These are phyloP conservation scores for Idris sp. DNA, from an alignment of 1,140 invertebrate genomes.

Conservation along the genomic window DNA sequence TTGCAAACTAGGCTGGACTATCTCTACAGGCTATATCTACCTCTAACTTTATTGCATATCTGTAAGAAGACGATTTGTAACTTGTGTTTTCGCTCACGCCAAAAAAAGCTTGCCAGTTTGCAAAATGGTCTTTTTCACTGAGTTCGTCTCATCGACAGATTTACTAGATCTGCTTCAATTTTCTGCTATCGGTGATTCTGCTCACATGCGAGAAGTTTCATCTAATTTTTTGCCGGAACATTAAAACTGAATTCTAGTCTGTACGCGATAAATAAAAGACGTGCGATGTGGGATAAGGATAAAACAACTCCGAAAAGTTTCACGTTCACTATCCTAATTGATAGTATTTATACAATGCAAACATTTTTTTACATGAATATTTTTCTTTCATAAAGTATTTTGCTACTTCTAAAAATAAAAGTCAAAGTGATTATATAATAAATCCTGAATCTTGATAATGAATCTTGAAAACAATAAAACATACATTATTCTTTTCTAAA, in stretches of 20 bases:
- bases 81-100: constrained; percentile 29
- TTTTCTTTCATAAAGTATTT: too few species aligned
- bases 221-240: constrained; percentile 40
- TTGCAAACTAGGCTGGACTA: constrained; percentile 23
- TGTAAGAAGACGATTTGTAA: constrained; percentile 45
- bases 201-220: constrained; percentile 21
- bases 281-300: constrained; percentile 41
- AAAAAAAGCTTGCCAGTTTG: constrained; percentile 32
- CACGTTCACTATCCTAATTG: not conserved
- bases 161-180: constrained; percentile 34
- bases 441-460: too few species aligned
- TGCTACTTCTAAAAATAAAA: too few species aligned
- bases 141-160: constrained; percentile 27
- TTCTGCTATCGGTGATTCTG: constrained; percentile 22
- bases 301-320: constrained; percentile 25
- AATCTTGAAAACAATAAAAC: too few species aligned
- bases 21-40: constrained; percentile 21
- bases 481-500: too few species aligned
- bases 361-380: too few species aligned
- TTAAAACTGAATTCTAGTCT: constrained; percentile 43
- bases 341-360: too few species aligned
- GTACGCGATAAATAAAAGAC: constrained; percentile 37
- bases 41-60: constrained; percentile 34
- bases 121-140: constrained; percentile 24
- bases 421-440: too few species aligned